Base-by-base conservation (phyloP, 1,140 invertebrate species). In the Pseudachorutes palmiensis region DNA sequence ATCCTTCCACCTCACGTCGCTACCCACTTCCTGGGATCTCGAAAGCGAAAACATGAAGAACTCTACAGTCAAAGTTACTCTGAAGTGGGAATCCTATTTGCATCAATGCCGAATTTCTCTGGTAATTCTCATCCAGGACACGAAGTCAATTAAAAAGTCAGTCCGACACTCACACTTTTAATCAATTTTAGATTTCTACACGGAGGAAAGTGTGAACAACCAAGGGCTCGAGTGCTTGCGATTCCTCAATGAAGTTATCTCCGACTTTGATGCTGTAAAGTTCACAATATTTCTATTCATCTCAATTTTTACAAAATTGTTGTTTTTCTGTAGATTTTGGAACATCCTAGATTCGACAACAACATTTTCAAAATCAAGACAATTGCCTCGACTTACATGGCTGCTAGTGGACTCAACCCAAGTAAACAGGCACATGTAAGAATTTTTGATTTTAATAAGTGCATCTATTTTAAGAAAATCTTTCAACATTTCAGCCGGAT, bases 311-410 rank as follows among this genome's bases (percentile, higher is more conserved):
- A 31, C 31, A 5, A 31, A 5, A 19, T 5, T 29, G 28, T 31
- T 31, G 5, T 12, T 14, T 59, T 31, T 12, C 57, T n/a, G 22
- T 36, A 26, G 61, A 63, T 31, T 48, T 76, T 96, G 66, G 91
- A 94, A 75, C 82, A 89, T 64, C 82, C 86, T 0, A 87, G 91
- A 76, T 94, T 91, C 77, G 87, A 88, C 76, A 88, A 91, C 75
- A 76, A 79, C 61, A 92, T 96, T 36, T 94, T 93, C 62, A 98
- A 98, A 83, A 98, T 98, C 59, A 98, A 98, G 80, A 98, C 95
- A 16, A 97, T 98, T 73, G 91, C 94, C 30, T 94, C 93, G 1
- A 97, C 94, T 0, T 98, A 97, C 76, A 98, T 98, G 95, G 94
- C 93, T 48, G 94, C 94, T 0, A 93, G 92, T 71, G 95, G 94